phyloP scores from a whole-genome alignment of 2,888 invertebrate genomes.

The Gibbula magus region DNA sequence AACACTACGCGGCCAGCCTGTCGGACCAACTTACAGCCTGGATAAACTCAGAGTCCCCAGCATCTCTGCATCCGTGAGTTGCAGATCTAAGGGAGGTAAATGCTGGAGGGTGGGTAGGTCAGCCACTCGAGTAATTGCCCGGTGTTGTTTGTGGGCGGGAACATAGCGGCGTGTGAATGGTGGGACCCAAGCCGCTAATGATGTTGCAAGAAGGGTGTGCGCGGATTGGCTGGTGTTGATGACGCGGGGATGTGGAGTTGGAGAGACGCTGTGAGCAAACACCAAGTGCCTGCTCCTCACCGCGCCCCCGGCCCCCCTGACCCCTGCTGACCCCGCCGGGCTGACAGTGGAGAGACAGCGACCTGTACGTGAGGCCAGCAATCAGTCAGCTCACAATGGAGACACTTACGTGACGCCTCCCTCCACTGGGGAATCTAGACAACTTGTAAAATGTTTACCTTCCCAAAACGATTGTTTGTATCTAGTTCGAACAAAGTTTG shows the following conservation, averaged over 20 bases:
- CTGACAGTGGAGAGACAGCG: not conserved
- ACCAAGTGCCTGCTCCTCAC: not conserved
- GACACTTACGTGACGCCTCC: not conserved
- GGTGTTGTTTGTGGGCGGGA: not conserved
- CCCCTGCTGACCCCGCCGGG: not conserved
- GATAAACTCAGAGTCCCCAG: too few species aligned
- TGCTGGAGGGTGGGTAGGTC: too few species aligned
- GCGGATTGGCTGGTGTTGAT: not conserved
- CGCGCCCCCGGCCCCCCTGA: not conserved
- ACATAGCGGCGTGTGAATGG: not conserved
- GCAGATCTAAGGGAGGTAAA: not conserved
- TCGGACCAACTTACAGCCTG: too few species aligned
- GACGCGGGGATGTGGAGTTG: not conserved
- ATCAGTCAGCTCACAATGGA: not conserved
- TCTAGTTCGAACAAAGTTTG: not conserved
- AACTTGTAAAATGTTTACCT: conserved; percentile 25
- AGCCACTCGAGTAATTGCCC: too few species aligned
- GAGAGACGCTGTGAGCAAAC: not conserved
- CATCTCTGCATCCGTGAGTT: too few species aligned
- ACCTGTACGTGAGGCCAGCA: not conserved
- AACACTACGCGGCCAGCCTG: too few species aligned
- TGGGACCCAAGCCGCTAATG: not conserved
- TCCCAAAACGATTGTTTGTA: conserved; percentile 24
- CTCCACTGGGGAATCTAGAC: not conserved
- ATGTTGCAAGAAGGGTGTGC: not conserved